Evolutionary conservation across 2,797 vertebrate species (phyloP), one percentile per base, ranked within the genome.

Genomic region (Acipenser ruthenus): DNA sequence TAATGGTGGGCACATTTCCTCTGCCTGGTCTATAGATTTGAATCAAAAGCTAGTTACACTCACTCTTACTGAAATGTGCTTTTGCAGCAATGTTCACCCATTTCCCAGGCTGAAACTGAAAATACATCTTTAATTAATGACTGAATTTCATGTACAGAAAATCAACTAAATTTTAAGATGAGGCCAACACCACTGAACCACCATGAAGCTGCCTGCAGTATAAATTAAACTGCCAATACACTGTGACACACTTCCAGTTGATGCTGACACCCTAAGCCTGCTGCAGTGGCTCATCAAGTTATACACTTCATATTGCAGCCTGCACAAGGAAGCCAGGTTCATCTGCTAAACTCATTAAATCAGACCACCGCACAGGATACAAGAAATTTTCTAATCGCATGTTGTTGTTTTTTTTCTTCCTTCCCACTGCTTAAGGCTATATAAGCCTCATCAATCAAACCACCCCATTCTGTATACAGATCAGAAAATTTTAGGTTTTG

Each of bases 281-380:
- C 37, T 15, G 53, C n/a, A 56, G 65, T 12, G 55, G 11, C 49
- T 65, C 23, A 65, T 55, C 49, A 48, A 52, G 48, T 58, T 58
- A 65, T 48, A 47, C 8, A 47, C 12, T n/a, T 8, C 55, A 15
- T 48, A 10, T 13, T 59, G 47, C 48, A 6, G 12, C 13, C 47
- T n/a, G 56, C 50, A 37, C 63, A 1, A 23, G 15, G 50, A 55
- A 15, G 55, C 7, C 15, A 52, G 10, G 50, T 55, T 65, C 50
- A 65, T 10, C 65, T 58, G 51, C 8, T 53, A 49, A 50, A 37
- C 5, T 4, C 37, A 37, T 37, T 37, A 37, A 56, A 65, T 56
- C 63, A 48, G 15, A 47, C 63, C 63, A 53, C 15, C 8, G 15
- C 18, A 47, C 51, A n/a, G 64, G 52, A 65, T 55, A 56, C 65